phyloP scores from a whole-genome alignment of 2,797 vertebrate species.

The Sebastes kiyomatsui region DNA sequence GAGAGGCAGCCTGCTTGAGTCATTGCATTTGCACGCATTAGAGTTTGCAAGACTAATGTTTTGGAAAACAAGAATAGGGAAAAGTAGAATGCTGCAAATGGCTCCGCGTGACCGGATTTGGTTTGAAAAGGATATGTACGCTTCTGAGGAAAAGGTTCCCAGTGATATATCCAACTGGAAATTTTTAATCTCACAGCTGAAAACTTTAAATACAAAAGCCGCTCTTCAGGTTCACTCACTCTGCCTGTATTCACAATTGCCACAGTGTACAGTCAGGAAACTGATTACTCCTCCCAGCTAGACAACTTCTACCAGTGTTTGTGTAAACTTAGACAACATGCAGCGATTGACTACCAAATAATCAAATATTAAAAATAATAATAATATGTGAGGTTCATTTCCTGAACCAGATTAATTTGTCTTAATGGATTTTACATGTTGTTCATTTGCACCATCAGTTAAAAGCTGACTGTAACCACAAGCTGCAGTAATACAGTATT shows the following conservation, averaged over 20 bases:
- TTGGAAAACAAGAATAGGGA: constrained; percentile 83
- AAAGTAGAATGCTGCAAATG: constrained; percentile 73
- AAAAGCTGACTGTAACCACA: neutral
- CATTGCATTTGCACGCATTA: constrained; percentile 83
- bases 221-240: constrained; percentile 69
- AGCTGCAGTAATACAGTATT: constrained; percentile 35
- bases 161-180: constrained; percentile 74
- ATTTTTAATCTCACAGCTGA: constrained; percentile 83
- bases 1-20: constrained; percentile 70
- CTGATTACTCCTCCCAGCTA: constrained; percentile 51
- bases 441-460: neutral
- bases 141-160: constrained; percentile 71
- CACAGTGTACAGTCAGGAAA: constrained; percentile 55
- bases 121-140: constrained; percentile 76
- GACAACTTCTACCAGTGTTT: constrained; percentile 29
- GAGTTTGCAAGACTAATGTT: constrained; percentile 85
- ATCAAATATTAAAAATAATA: neutral
- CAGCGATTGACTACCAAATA: neutral
- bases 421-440: neutral
- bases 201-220: constrained; percentile 81
- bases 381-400: neutral
- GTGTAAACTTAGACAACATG: constrained; percentile 35
- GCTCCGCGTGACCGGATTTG: constrained; percentile 80
- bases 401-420: constrained; percentile 3
- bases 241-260: constrained; percentile 63